Conservation (phyloP, 30 jellyfish, hydroid and myxozoan species). For the Catostylus mosaicus region DNA sequence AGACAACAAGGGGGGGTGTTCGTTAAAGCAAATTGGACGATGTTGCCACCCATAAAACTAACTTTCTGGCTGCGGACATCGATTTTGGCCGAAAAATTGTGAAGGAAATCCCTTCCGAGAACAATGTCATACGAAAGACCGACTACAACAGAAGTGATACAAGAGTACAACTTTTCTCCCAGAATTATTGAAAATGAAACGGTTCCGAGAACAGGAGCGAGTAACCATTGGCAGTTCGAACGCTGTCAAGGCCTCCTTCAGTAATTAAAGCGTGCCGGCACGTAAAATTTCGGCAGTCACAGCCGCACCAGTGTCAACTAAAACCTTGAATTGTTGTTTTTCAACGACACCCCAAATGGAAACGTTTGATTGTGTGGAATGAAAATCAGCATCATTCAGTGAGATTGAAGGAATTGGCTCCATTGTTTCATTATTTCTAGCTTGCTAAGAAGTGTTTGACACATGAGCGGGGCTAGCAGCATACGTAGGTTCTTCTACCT, state of each 20-base stretch:
- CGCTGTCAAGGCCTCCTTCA: constrained; percentile 26
- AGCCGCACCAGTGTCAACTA: constrained; percentile 34
- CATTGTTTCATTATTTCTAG: not conserved
- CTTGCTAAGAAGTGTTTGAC: not conserved
- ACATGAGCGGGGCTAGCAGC: not conserved
- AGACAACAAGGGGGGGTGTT: not conserved
- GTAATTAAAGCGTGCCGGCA: constrained; percentile 23
- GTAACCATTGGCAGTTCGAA: constrained; percentile 12
- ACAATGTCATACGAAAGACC: constrained; percentile 15
- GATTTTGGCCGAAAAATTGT: constrained; percentile 1
- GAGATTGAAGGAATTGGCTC: constrained; percentile 15
- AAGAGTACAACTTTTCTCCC: not conserved
- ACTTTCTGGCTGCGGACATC: constrained; percentile 12
- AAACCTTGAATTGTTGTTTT: constrained; percentile 18
- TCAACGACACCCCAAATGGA: constrained; percentile 33
- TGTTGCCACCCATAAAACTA: constrained; percentile 3
- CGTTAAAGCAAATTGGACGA: constrained; percentile 4
- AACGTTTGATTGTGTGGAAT: not conserved
- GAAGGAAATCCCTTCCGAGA: constrained; percentile 23
- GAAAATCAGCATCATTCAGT: not conserved
- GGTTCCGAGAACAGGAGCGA: constrained; percentile 10
- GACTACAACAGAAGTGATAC: constrained; percentile 12
- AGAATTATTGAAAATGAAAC: constrained; percentile 15
- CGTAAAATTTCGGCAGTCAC: constrained; percentile 37
- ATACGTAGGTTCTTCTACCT: constrained; percentile 2